Evolutionary conservation across 2,888 invertebrate species (phyloP).

Genomic region (Ophion costatus): DNA sequence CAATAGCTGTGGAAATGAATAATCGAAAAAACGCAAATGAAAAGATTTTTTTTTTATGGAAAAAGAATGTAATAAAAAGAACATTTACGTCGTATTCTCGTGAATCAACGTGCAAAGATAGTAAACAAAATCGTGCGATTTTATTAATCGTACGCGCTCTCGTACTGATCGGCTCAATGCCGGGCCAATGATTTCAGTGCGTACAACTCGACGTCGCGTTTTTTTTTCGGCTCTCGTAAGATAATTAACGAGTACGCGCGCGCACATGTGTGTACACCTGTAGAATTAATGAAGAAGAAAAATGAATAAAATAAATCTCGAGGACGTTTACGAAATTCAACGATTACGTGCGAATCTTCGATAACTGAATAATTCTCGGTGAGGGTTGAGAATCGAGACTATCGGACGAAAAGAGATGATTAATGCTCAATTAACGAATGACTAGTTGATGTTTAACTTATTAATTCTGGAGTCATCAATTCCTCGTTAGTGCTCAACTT

Average conservation of each 20-base stretch:
- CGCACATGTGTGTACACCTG: constrained; percentile 42
- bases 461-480: too few relatives aligned
- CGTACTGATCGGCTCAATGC: neutral
- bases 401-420: too few relatives aligned
- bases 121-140: constrained; percentile 27
- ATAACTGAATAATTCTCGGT: neutral
- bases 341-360: neutral
- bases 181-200: constrained; percentile 24
- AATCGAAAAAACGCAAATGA: too few relatives aligned
- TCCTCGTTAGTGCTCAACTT: too few relatives aligned
- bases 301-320: constrained; percentile 2
- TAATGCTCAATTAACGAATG: too few relatives aligned
- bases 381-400: too few relatives aligned
- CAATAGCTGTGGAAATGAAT: too few relatives aligned
- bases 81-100: constrained; percentile 23
- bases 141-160: constrained; percentile 14
- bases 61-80: too few relatives aligned
- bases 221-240: neutral
- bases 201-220: neutral
- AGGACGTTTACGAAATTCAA: neutral
- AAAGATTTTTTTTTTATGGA: too few relatives aligned
- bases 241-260: constrained; percentile 7
- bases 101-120: constrained; percentile 35
- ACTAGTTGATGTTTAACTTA: too few relatives aligned
- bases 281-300: constrained; percentile 28